Base-by-base conservation (phyloP, 2,113 vertebrate genomes). In the Lasiurus borealis region DNA sequence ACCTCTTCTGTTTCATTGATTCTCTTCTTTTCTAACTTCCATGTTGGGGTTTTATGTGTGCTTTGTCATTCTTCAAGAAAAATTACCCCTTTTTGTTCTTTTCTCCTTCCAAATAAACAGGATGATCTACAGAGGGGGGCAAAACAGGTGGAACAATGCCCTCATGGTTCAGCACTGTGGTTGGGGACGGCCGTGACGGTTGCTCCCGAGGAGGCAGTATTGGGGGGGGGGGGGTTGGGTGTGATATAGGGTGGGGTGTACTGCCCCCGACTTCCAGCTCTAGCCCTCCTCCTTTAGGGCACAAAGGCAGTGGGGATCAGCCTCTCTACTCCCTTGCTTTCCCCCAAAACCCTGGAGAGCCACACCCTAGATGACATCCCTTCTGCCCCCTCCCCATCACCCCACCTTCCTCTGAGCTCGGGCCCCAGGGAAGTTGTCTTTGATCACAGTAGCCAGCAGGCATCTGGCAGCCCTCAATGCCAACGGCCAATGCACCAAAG, bases 11-110 rank as follows among this genome's bases (percentile, higher is more conserved):
- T 64, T 96, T 93, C 72, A 86, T 46, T 75, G 87, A 86, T 78
- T 93, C 68, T 77, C 80, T 54, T 81, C 62, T 85, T 50, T 46
- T 77, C 80, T 87, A 77, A 95, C 83, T 82, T 95, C 78, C 80
- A 78, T 27, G 46, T 36, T 23, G 29, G 62, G 52, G 64, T 36
- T 90, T 90, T 66, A 54, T 64, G 77, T 81, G 68, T 90, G 72
- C 50, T 81, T 44, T 77, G 50, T 64, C 59, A 84, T 85, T 87
- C 57, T 72, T 80, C 36, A 78, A 59, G 50, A 62, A 69, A 68
- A 89, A 83, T 27, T 10, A 64, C 21, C 21, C 27, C 25, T 25
- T 10, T 89, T 88, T 82, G 93, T 77, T 78, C 68, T 91, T 85
- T 85, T 85, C 72, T 93, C 21, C 86, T 87, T 85, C 44, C 29